Percentiles rank a stretch among this genome's conserved stretches.
These are phyloP conservation scores for Portevinia maculata DNA, from an alignment of 2,888 invertebrate species.

Conservation along the genomic window DNA sequence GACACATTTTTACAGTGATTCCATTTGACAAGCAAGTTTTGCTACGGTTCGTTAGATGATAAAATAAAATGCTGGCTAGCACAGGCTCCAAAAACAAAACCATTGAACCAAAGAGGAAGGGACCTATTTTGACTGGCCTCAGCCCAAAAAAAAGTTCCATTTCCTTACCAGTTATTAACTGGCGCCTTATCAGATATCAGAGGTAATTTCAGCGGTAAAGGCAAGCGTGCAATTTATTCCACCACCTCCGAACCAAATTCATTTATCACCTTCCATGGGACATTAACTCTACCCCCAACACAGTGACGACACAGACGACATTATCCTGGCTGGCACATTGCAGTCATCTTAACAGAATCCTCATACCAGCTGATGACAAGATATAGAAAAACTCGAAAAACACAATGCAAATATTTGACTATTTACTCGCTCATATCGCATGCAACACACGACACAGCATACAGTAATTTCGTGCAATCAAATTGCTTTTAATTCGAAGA, in stretches of 20 bases:
- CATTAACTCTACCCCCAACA: constrained; percentile 37
- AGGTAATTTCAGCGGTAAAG: constrained; percentile 1
- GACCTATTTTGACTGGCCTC: not conserved
- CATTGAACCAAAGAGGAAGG: too few relatives aligned
- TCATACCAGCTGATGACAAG: constrained; percentile 12
- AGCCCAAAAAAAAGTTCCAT: not conserved
- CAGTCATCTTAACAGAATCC: constrained; percentile 47
- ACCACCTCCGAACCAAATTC: constrained; percentile 17
- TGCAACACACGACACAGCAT: constrained; percentile 60
- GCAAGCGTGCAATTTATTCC: constrained; percentile 33
- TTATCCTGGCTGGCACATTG: constrained; percentile 5
- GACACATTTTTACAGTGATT: too few relatives aligned
- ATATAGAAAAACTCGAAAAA: constrained; percentile 3
- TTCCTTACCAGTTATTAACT: not conserved
- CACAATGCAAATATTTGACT: constrained; percentile 55
- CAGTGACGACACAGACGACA: not conserved
- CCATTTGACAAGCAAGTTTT: too few relatives aligned
- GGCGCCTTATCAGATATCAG: not conserved
- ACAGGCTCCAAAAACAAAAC: not conserved
- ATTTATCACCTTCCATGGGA: constrained; percentile 47
- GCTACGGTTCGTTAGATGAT: too few relatives aligned
- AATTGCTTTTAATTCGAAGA: constrained; percentile 66
- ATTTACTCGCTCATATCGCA: constrained; percentile 46
- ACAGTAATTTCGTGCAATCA: constrained; percentile 59
- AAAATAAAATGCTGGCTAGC: too few relatives aligned